Evolutionary conservation across 2,888 invertebrate species (phyloP), one percentile per base, ranked within the genome.

Genomic region (Crossocerus cetratus): DNA sequence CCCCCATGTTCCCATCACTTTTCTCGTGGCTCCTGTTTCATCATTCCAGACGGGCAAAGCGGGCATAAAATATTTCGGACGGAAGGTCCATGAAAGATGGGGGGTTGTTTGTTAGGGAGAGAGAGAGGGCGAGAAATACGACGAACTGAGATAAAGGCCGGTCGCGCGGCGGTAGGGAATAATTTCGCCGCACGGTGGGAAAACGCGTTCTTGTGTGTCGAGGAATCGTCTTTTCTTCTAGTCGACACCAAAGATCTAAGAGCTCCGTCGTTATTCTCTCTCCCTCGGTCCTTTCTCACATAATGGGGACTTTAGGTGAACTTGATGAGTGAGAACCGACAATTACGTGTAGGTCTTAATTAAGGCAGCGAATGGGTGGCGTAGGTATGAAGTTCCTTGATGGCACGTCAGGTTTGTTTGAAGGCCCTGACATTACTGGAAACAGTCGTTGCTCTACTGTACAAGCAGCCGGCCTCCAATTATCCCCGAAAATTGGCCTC

Each of bases 261-360:
- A 32, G 8, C 32, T 32, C 32, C 32, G 0, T 32, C 16, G 49
- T 49, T n/a, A 49, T n/a, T 16, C 16, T 16, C 49, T 16, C 16
- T 18, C 45, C 14, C 21, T 56, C 44, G 16, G 20, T 18, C 55
- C 16, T 42, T 18, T 49, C 67, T 32, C 11, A 63, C 11, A 54
- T 18, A 44, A 59, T 49, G 63, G 59, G 58, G 32, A 65, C 53
- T 23, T 69, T 63, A 20, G 67, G 49, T 21, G 59, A 55, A 42
- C 64, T 69, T 73, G 70, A 60, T 58, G 66, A 72, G 44, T 21
- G 55, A 74, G 54, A 45, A 66, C 60, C 56, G 22, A 66, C 55
- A 67, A 74, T 74, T 72, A 74, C 69, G 43, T 32, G 62, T 63
- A 62, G 44, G 69, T 65, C 71, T 79, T 74, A 79, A 79, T 79